A percentile compares a stretch with the other conserved stretches of the same genome.
phyloP scores from a whole-genome alignment of 2,113 vertebrate species.

The Pandion haliaetus region DNA sequence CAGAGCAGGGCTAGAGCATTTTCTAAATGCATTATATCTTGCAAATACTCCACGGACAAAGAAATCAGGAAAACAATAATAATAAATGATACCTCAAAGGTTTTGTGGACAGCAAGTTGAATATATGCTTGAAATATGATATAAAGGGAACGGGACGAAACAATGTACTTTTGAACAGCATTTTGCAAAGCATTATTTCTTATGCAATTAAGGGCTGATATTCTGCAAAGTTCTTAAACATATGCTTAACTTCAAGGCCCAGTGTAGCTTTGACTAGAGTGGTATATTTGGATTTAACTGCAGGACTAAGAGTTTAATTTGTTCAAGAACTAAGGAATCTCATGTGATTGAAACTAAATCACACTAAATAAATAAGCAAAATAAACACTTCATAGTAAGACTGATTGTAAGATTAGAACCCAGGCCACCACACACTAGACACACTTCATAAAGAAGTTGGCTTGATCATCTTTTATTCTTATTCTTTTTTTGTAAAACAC shows the following conservation, averaged over 20 bases:
- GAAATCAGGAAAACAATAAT: background rate
- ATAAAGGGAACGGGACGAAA: background rate
- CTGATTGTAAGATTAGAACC: background rate
- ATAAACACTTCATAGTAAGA: background rate
- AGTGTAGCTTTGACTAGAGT: background rate
- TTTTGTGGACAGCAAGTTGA: background rate
- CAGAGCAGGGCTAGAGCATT: background rate
- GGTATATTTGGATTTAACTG: background rate
- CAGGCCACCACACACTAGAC: background rate
- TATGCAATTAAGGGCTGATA: background rate
- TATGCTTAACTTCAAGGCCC: background rate
- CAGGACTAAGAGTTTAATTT: background rate
- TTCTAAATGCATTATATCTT: background rate
- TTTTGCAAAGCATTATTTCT: background rate
- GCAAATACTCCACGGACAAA: background rate
- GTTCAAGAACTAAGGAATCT: background rate
- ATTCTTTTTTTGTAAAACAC: background rate
- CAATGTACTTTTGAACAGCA: background rate
- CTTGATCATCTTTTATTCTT: background rate
- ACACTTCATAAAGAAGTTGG: background rate
- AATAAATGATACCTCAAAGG: background rate
- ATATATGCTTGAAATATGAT: background rate
- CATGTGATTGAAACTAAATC: background rate
- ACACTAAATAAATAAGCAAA: background rate
- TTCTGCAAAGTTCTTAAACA: background rate